These are phyloP conservation scores for Microtus oregoni DNA, from an alignment of 2,113 vertebrate species.

Conservation along the genomic window DNA sequence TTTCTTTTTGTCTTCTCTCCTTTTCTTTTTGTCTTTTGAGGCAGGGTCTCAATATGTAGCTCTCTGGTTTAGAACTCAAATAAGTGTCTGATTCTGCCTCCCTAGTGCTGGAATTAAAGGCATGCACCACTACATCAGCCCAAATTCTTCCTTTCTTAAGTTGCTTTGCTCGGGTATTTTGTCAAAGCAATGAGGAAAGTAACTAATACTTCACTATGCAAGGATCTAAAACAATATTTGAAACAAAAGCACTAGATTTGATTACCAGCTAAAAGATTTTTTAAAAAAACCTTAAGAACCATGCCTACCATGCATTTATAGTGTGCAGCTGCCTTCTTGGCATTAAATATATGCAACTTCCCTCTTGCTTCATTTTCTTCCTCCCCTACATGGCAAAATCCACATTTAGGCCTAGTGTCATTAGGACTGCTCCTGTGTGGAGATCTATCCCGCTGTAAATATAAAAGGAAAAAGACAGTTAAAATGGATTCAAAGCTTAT, in stretches of 20 bases:
- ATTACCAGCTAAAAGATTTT: constrained; percentile 52
- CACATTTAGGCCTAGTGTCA: constrained; percentile 97
- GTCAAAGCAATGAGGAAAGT: not conserved
- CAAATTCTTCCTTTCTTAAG: not conserved
- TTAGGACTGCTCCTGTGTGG: constrained; percentile 95
- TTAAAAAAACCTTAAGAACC: constrained; percentile 35
- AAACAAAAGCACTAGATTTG: not conserved
- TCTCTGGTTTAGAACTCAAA: not conserved
- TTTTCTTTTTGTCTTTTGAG: not conserved
- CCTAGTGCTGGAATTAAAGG: not conserved
- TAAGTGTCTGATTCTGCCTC: not conserved
- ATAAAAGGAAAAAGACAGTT: constrained; percentile 55
- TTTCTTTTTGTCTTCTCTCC: not conserved
- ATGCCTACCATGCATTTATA: constrained; percentile 98
- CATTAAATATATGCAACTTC: constrained; percentile 96
- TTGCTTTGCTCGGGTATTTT: not conserved
- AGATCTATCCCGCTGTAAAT: constrained; percentile 95
- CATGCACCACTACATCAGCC: not conserved
- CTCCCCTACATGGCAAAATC: constrained; percentile 98
- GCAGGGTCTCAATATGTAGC: not conserved
- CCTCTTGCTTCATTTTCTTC: constrained; percentile 98
- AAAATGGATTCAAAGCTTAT: constrained; percentile 69
- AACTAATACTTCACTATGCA: not conserved
- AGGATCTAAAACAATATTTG: not conserved
- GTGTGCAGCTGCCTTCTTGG: constrained; percentile 99